Evolutionary conservation across 2,797 vertebrate genomes (phyloP), one percentile per base, ranked within the genome.

Genomic region (Anguilla megastoma): DNA sequence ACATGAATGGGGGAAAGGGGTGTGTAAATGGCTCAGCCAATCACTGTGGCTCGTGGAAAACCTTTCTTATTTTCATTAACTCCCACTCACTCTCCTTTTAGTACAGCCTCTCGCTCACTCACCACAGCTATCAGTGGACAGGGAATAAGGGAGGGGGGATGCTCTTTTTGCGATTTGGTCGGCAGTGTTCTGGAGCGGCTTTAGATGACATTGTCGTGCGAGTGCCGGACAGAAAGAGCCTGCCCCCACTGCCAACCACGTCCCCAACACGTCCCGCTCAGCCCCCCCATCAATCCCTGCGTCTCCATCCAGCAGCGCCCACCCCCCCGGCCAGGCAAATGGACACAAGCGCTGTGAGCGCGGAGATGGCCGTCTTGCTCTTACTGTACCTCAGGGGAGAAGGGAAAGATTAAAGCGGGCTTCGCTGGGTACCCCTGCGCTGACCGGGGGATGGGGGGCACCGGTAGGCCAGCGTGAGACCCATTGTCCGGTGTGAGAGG

Each of bases 211-310:
- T 41, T 21, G 41, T 48, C 48, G 18, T 33, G 41, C 18, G 18
- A 16, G 76, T 5, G 36, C 18, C 18, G 91, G 93, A 95, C 94
- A 94, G 86, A 86, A 85, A 93, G 24, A 60, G 84, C 87, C 92
- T 94, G 94, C 95, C 91, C 94, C 94, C 92, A 89, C 89, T 71
- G 90, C 90, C 82, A 76, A 87, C 89, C 63, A 86, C 69, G 86
- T 41, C 86, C 88, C 54, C 89, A 95, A 94, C 94, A 94, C 94
- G 41, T 16, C 48, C 18, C 6, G 6, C 36, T 6, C 76, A 1
- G 3, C 2, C 76, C 41, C 33, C n/a, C 41, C 33, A 48, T 48
- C 76, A 80, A 24, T 80, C 41, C 89, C 91, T 18, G 90, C 91
- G 63, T 85, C 45, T 76, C 33, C 21, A n/a, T 66, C 60, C 45